Evolutionary conservation across 2,888 invertebrate species (phyloP), one percentile per base, ranked within the genome.

Genomic region (Sturmia bella): DNA sequence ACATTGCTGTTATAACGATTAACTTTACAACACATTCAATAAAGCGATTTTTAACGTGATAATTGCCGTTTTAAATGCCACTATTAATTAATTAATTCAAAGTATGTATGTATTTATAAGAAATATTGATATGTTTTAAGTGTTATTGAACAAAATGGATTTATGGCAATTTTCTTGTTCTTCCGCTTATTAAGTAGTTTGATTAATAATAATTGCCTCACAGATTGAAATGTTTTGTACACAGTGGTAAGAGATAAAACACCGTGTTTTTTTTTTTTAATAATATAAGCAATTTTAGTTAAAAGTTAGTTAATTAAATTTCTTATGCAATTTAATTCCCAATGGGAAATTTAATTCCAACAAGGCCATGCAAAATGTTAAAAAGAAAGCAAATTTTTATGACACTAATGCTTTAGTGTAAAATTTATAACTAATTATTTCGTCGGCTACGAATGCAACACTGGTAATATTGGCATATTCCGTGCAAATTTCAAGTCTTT

Each of bases 101-200:
- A n/a, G 24, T 37, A 24, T 21, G 24, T 43, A 3, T 56, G 37
- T 48, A 5, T 9, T 9, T 6, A 4, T 32, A 32, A 1, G 9
- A 32, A 75, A 32, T 19, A 24, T 43, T 21, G 17, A 21, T 32
- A 9, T 63, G 52, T 52, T 15, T 32, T 15, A 24, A 19, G 15
- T 19, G 0, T 54, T 54, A 61, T 69, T 69, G 17, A 39, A 68
- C 19, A 3, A 68, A 68, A 76, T 54, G 68, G 59, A 59, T 61
- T 68, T 43, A 24, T 68, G 11, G 21, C 21, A 45, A 19, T 21
- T 74, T 68, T 21, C 19, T 48, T 77, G 39, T 61, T 63, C 77
- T 70, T 70, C 69, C 61, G 77, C 70, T 70, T 56, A 70, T 63
- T 77, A 77, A 69, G 54, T 70, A 17, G 48, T 70, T 76, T 77